Base-by-base conservation (phyloP, 2,888 invertebrate genomes). In the Melitaea athalia region DNA sequence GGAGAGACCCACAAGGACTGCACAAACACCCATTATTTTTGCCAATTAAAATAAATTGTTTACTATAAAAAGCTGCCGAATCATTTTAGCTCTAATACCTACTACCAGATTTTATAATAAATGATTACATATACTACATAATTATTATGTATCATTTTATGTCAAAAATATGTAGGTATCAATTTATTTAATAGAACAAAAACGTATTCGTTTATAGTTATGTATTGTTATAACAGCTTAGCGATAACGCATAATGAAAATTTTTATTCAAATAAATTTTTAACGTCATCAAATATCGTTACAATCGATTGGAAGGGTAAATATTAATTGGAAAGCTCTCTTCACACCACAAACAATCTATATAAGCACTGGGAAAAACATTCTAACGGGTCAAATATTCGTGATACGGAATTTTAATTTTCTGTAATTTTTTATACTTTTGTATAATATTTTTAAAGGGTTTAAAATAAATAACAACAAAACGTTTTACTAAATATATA, bases 341-440 rank as follows among this genome's bases (percentile, higher is more conserved):
- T 66, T 61, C 38, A 55, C 60, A 55, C 66, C 66, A n/a, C 66
- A 66, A 66, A 61, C 66, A 53, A 85, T 85, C 85, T 83, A 78
- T 84, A 86, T 86, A 69, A 75, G 84, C 87, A 88, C 87, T 87
- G 86, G 85, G 86, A 87, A 88, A 86, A 87, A 81, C 76, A 57
- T 57, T 80, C 76, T 57, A 57, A 57, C 77, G 82, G 81, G 79
- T 49, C 83, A 87, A 86, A 90, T 87, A 88, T 87, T 86, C 92
- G 92, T 92, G 92, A 91, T 90, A 86, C 83, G 85, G 92, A 91
- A 92, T 92, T 91, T 91, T 88, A 90, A 91, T 66, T 60, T 89
- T 86, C 82, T 31, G 52, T 77, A 77, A 78, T 76, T 82, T 90
- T 83, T 80, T 76, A 81, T 87, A 83, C 86, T 86, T 84, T 86